Evolutionary conservation across 1,140 invertebrate species (phyloP), one percentile per base, ranked within the genome.

Genomic region (Lycorma delicatula): DNA sequence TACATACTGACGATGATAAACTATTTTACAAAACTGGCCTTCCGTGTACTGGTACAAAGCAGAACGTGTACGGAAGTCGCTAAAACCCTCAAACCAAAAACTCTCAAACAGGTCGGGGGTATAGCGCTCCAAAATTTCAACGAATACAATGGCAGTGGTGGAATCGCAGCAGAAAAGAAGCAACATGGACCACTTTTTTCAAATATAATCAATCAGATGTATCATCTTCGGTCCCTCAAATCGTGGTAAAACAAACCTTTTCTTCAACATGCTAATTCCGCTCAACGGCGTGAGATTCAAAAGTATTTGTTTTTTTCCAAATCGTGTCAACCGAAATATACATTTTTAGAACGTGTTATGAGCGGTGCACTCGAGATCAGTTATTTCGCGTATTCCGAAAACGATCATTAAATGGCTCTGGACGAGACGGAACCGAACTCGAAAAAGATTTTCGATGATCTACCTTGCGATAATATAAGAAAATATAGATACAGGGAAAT

Each of bases 271-370:
- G 59, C 52, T 72, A 49, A 54, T 54, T 50, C 18, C 59, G 54
- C 61, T 58, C n/a, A 68, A 70, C 61, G 70, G 69, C n/a, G 52
- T 69, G 53, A 58, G 60, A 47, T 70, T 69, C 63, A 54, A 72
- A 68, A 72, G 73, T 60, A 50, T 71, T 47, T 73, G 72, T 53
- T 13, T 73, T 2, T 72, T 69, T 62, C 69, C 68, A 51, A 72
- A 72, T 60, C 69, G 22, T 59, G 68, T 59, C 68, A 70, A 63
- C 60, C 69, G 9, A 70, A 70, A 60, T 70, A 69, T 59, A 44
- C 48, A n/a, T n/a, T n/a, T n/a, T n/a, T n/a, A n/a, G n/a, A n/a
- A n/a, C n/a, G n/a, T n/a, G n/a, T n/a, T n/a, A n/a, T n/a, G n/a
- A n/a, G n/a, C n/a, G n/a, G n/a, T n/a, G n/a, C n/a, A n/a, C n/a